Base-by-base conservation (phyloP, 2,797 vertebrate species). In the Muraenolepis orangiensis region DNA sequence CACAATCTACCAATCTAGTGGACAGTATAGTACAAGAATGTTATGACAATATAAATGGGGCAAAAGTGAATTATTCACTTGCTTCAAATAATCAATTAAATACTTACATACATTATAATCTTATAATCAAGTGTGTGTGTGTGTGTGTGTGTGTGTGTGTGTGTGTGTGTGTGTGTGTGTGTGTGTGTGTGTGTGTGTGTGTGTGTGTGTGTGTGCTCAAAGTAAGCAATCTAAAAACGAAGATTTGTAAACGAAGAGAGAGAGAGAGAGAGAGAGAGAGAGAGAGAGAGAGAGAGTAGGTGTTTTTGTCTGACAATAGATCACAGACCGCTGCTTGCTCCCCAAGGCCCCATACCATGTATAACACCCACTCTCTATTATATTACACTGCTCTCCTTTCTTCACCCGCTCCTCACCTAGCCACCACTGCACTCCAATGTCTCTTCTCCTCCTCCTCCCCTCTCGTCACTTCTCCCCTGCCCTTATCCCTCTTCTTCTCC, bases 311-410 rank as follows among this genome's bases (percentile, higher is more conserved):
- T 71, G 78, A 40, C 28, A 34, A 83, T 76, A 80, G 80, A 87
- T 88, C 79, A 82, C 31, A 84, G 81, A 78, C 34, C 84, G 84
- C 72, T 70, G 72, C 73, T 74, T 57, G 51, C n/a, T 81, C 79
- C 66, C 70, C 32, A 66, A 34, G 67, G 81, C 79, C 72, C 78
- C 76, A 76, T 74, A 84, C 84, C 73, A 78, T 69, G 80, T 77
- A 88, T 89, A 87, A 82, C 71, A 78, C 42, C 77, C 70, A n/a
- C n/a, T n/a, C n/a, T n/a, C n/a, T n/a, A 70, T 79, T 79, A 71
- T 42, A 80, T 76, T 42, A 51, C 80, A 75, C 79, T 81, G 78
- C 72, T 2, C 76, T 79, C 81, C 76, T 40, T 76, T 81, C 75
- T 79, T 80, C 79, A 71, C 4, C 76, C 78, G 81, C 76, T 51